Percentiles rank a stretch among this genome's conserved stretches.
Conservation (phyloP, 64 coral and sea anemone species). For the Orbicella faveolata region DNA sequence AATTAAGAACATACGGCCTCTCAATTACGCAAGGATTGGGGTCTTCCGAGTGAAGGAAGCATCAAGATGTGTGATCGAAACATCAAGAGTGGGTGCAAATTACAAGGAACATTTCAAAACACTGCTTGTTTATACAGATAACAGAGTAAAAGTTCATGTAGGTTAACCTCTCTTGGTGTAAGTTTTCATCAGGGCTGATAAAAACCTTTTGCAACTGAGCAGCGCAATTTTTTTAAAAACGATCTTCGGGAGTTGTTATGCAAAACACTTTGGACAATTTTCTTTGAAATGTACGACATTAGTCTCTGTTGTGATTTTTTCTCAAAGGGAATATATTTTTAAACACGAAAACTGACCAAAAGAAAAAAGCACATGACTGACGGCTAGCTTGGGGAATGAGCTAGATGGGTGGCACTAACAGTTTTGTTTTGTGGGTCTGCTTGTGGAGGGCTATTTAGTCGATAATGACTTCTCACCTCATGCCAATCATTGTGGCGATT, state of each 20-base stretch:
- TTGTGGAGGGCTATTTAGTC: conserved; percentile 88
- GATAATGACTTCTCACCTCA: conserved; percentile 94
- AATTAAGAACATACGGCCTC: conserved; percentile 94
- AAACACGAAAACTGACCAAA: conserved; percentile 31
- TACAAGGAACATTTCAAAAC: conserved; percentile 81
- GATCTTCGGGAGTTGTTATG: not conserved
- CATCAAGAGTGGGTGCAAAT: conserved; percentile 79
- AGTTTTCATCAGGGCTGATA: not conserved
- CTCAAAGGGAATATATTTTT: conserved; percentile 1
- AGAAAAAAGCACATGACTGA: conserved; percentile 43
- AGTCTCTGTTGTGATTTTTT: conserved; percentile 1
- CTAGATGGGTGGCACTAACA: conserved; percentile 55
- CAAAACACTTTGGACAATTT: not conserved
- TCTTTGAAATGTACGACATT: not conserved
- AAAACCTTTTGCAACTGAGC: conserved; percentile 1
- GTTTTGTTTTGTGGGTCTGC: conserved; percentile 81
- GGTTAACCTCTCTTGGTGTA: conserved; percentile 5
- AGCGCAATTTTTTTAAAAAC: conserved; percentile 12
- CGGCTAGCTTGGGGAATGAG: conserved; percentile 66
- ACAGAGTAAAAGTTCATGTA: conserved; percentile 14
- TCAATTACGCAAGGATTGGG: conserved; percentile 88
- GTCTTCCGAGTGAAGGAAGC: conserved; percentile 45
- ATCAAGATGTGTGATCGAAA: conserved; percentile 31
- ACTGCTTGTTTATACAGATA: conserved; percentile 78
- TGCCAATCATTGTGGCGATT: conserved; percentile 86